These are phyloP conservation scores for Amyelois transitella DNA, from an alignment of 1,140 invertebrate species.

Conservation along the genomic window DNA sequence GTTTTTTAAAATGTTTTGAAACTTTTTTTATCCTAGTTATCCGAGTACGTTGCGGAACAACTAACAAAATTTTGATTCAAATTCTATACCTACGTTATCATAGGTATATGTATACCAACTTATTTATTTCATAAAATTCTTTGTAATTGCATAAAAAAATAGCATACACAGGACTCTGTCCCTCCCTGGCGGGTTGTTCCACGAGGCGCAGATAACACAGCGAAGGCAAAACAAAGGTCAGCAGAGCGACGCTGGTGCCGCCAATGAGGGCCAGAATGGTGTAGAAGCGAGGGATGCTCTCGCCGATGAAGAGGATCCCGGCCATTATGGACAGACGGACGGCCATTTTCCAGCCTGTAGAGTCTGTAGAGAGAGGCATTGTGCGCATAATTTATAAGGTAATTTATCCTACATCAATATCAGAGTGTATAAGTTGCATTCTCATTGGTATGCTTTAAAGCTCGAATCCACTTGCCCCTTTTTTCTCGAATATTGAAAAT, in stretches of 20 bases:
- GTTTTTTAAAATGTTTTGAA: no score
- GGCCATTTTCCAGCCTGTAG: constrained; percentile 77
- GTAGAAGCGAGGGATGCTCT: constrained; percentile 81
- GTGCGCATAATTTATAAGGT: background rate
- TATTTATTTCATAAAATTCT: no score
- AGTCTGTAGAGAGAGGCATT: constrained; percentile 68
- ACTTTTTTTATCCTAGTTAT: no score
- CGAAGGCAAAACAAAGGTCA: constrained; percentile 81
- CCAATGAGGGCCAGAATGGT: constrained; percentile 83
- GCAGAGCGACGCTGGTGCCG: constrained; percentile 79
- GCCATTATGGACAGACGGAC: constrained; percentile 76
- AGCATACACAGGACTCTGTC: constrained; percentile 36
- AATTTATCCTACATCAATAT: background rate
- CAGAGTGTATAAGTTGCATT: no score
- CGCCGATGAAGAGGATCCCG: constrained; percentile 78
- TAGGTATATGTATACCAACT: no score
- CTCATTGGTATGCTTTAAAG: background rate
- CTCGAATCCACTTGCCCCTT: no score
- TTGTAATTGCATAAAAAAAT: background rate
- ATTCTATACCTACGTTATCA: no score
- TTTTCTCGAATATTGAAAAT: no score
- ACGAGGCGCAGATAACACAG: constrained; percentile 80
- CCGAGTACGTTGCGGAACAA: no score
- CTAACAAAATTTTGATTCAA: no score
- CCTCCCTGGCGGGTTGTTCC: constrained; percentile 26